Evolutionary conservation across 2,113 vertebrate genomes (phyloP), one percentile per base, ranked within the genome.

Genomic region (Seriola dumerili): DNA sequence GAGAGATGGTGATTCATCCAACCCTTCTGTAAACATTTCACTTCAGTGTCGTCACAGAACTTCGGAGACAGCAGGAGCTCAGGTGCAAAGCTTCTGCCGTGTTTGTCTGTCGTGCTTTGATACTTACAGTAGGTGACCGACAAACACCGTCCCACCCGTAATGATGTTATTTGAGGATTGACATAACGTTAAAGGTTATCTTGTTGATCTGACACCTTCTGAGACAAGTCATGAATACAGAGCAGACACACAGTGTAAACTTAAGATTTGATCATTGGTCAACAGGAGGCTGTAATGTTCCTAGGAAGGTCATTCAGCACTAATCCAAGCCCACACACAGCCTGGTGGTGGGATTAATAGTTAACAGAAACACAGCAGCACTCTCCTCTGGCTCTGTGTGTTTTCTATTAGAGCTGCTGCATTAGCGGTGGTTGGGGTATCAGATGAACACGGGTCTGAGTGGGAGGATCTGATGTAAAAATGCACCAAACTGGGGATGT

Each of bases 301-400:
- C 48, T 54, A 42, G 40, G 62, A 86, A 83, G 83, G 82, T 70
- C 88, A 88, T 29, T 80, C 67, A 61, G 7, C 54, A 70, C 76
- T 81, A 82, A 78, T 74, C 52, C 64, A 78, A 52, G 42, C 65
- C 74, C 62, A 81, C 79, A 72, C 76, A 78, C 40, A 42, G 74
- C 74, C 81, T 58, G 21, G 38, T 58, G 21, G 38, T 66, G 69
- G 85, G 93, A 94, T 95, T 96, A 95, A 96, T 94, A 82, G 86
- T 95, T 96, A 95, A 95, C 93, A 93, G 86, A 90, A 85, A 62
- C 86, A 85, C 16, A 44, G 54, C 50, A 73, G 63, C 83, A 81
- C 46, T 34, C 61, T 36, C 57, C 72, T 76, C 12, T 36, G 58
- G 59, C 62, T 54, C 71, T 81, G 67, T 89, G 67, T 89, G 79